Evolutionary conservation across 2,888 invertebrate genomes (phyloP), one percentile per base, ranked within the genome.

Genomic region (Seira sanloemensis): DNA sequence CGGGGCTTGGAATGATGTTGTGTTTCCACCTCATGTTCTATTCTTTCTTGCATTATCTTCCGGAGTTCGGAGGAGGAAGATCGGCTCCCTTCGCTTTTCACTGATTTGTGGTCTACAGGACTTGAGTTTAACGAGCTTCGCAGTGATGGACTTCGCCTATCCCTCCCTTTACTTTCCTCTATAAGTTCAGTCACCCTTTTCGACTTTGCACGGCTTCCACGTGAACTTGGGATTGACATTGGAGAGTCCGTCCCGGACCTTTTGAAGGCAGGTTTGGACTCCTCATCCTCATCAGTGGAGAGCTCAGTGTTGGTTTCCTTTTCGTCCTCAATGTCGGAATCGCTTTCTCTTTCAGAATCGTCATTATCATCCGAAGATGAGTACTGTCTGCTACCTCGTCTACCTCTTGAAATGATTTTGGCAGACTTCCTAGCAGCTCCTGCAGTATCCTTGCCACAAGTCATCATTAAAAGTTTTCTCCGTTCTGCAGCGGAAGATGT

Each of bases 371-470:
- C 71, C 0, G 85, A 87, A 0, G 86, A 84, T 37, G 84, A 86
- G 23, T 86, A 86, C 26, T 77, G 77, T 27, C 73, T 66, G 27
- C 78, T 82, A 50, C 85, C 58, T 26, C 87, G 65, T 9, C 65
- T 85, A 1, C 81, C 77, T 21, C 87, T 67, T 5, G 88, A 85
- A 62, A 84, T 77, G 1, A 88, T 78, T 26, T 87, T 80, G 5
- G 89, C 89, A 1, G 89, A 88, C 78, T 89, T 89, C 73, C 89
- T 75, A 12, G 88, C 89, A 25, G 89, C 89, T 7, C 89, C 89
- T 23, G 83, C 83, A 16, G 77, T 77, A 26, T 83, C 67, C 25
- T 77, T 78, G 4, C 83, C 73, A 58, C 83, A 83, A 0, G 77
- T 77, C 83, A 83, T 77, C 82, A 82, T 67, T 16, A 83, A 50